Conservation (phyloP, 2,888 invertebrate genomes). For the Drosophila nr. perissopoda region DNA sequence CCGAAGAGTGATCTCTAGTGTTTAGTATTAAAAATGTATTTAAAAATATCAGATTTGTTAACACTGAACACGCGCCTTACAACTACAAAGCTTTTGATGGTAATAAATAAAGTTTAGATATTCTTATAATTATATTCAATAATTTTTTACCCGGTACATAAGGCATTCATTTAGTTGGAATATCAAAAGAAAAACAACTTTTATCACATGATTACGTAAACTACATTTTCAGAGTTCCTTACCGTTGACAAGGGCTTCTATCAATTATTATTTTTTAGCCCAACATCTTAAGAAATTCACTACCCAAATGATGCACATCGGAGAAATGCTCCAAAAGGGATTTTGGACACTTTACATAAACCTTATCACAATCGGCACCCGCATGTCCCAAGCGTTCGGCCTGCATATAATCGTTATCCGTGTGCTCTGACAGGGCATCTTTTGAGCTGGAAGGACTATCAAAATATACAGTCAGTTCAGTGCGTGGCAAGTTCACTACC, state of each 20-base stretch:
- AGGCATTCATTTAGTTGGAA: not conserved
- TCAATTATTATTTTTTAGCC: slow-evolving; percentile 15
- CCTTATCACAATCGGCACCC: slow-evolving; percentile 77
- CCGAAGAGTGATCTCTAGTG: not conserved
- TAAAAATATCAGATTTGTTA: not conserved
- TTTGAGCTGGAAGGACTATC: slow-evolving; percentile 89
- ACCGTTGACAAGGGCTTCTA: not conserved
- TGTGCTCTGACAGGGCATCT: slow-evolving; percentile 88
- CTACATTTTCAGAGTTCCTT: not conserved
- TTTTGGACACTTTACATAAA: slow-evolving; percentile 78
- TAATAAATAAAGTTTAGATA: not conserved
- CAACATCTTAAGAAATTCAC: slow-evolving; percentile 57
- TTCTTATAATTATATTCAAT: not conserved
- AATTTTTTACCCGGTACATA: not conserved
- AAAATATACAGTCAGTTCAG: not conserved
- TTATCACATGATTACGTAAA: not conserved
- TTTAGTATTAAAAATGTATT: not conserved
- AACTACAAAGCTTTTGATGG: not conserved
- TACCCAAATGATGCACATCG: slow-evolving; percentile 65
- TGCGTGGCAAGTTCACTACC: not conserved
- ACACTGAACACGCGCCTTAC: not conserved
- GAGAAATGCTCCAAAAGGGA: slow-evolving; percentile 82
- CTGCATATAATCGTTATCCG: slow-evolving; percentile 90
- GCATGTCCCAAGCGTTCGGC: slow-evolving; percentile 89
- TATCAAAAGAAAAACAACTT: not conserved